Percentiles rank a stretch among this genome's conserved stretches.
phyloP scores from a whole-genome alignment of 2,888 invertebrate species.

The Pterostichus madidus region DNA sequence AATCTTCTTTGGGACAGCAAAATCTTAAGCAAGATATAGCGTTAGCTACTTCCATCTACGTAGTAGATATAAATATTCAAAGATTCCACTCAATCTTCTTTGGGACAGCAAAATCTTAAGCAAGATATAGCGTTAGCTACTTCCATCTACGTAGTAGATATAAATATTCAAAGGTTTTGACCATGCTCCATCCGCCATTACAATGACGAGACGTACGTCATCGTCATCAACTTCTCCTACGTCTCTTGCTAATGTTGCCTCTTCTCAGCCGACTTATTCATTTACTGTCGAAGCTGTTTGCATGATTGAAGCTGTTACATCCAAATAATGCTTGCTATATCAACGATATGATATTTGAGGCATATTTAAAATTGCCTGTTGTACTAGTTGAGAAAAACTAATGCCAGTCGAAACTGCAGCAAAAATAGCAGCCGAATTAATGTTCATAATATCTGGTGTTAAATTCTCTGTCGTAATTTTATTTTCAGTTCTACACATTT shows the following conservation, averaged over 20 bases:
- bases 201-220: neutral
- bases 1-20: too few species aligned
- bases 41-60: too few species aligned
- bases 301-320: neutral
- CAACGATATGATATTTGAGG: neutral
- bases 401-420: neutral
- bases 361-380: neutral
- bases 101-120: too few species aligned
- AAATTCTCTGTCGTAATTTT: neutral
- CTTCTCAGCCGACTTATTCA: neutral
- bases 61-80: too few species aligned
- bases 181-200: conserved; percentile 6
- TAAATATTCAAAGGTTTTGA: too few species aligned
- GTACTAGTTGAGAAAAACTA: neutral
- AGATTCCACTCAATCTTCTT: too few species aligned
- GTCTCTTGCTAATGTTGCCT: neutral
- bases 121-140: too few species aligned
- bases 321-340: neutral
- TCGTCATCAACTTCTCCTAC: neutral
- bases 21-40: too few species aligned
- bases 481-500: neutral
- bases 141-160: too few species aligned
- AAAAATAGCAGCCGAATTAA: neutral
- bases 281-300: neutral
- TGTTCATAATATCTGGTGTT: neutral